Evolutionary conservation across 2,797 vertebrate species (phyloP).

Genomic region (Pteronotus mesoamericanus): DNA sequence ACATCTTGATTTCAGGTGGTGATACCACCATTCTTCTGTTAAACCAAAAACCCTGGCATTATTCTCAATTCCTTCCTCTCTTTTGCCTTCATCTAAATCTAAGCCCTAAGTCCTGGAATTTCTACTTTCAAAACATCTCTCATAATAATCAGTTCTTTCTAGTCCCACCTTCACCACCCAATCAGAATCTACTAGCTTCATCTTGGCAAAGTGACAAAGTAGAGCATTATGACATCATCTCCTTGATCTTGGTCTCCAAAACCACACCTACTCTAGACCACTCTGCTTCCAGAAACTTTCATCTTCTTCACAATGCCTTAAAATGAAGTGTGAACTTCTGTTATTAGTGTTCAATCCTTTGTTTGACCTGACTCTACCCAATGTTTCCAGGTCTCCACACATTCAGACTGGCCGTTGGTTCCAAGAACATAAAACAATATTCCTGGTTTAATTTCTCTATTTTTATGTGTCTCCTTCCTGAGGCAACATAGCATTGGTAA

Average conservation of each 20-base stretch:
- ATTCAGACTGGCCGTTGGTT: neutral
- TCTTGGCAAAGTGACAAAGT: neutral
- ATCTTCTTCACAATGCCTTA: neutral
- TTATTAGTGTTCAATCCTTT: neutral
- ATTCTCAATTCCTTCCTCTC: neutral
- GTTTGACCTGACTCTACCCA: neutral
- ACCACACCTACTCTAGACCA: neutral
- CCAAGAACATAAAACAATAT: neutral
- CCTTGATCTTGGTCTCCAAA: neutral
- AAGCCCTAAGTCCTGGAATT: neutral
- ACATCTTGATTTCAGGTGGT: neutral
- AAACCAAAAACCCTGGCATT: neutral
- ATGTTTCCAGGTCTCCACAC: neutral
- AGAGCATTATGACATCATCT: neutral
- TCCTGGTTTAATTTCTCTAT: neutral
- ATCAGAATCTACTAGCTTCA: neutral
- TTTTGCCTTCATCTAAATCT: neutral
- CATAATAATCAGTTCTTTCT: neutral
- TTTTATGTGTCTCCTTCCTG: conserved; percentile 7
- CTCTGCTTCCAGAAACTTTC: neutral
- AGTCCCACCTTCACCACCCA: neutral
- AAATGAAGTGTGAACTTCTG: neutral
- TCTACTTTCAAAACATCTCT: neutral
- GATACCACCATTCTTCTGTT: neutral
- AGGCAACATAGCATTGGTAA: neutral